phyloP scores from a whole-genome alignment of 2,888 invertebrate species.

The Stomorhina lunata region DNA sequence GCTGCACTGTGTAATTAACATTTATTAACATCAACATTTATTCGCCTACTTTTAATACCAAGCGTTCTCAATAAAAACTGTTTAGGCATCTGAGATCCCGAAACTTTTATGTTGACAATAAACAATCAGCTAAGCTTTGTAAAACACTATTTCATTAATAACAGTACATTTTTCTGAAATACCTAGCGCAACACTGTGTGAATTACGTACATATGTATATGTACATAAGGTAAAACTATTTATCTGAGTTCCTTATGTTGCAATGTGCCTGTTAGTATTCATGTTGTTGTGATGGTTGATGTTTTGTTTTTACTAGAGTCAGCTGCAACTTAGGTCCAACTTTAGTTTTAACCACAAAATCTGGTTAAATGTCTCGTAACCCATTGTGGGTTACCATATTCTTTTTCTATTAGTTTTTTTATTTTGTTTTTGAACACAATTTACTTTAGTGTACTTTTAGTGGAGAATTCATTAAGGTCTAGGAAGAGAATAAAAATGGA shows the following conservation, averaged over 20 bases:
- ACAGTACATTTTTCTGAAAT: not conserved
- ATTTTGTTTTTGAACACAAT: not conserved
- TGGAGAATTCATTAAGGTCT: slow-evolving; percentile 49
- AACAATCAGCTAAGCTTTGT: no score
- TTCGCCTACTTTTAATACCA: no score
- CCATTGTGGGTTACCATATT: slow-evolving; percentile 48
- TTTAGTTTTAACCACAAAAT: slow-evolving; percentile 60
- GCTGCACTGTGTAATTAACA: no score
- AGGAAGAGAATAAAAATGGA: slow-evolving; percentile 4
- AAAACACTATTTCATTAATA: no score
- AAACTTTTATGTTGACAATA: no score
- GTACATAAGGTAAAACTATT: slow-evolving; percentile 27
- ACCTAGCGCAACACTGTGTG: not conserved
- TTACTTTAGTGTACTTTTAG: slow-evolving; percentile 31
- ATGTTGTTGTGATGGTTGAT: slow-evolving; percentile 39
- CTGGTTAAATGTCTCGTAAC: slow-evolving; percentile 64
- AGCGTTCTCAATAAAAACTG: no score
- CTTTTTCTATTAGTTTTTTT: slow-evolving; percentile 12
- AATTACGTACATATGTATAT: not conserved
- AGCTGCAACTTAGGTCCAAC: slow-evolving; percentile 52
- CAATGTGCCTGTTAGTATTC: slow-evolving; percentile 2
- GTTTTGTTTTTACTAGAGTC: slow-evolving; percentile 53
- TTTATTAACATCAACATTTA: no score
- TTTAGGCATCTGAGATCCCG: no score
- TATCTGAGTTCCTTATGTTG: slow-evolving; percentile 27